phyloP scores from a whole-genome alignment of 2,888 invertebrate species.

The Stegana nigrithorax region DNA sequence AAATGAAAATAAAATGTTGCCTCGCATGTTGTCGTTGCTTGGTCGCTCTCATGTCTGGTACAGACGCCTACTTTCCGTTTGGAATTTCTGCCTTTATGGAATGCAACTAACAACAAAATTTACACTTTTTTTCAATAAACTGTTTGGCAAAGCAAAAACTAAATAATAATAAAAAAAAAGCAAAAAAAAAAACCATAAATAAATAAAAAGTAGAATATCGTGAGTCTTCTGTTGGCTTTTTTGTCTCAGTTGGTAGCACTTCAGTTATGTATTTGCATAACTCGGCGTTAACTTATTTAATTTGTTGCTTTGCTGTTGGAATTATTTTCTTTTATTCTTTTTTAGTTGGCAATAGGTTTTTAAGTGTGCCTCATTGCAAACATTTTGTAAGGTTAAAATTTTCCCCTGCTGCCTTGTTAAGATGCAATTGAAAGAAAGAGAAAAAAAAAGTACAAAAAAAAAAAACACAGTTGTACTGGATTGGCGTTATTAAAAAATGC shows the following conservation, averaged over 20 bases:
- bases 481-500: slow-evolving; percentile 49
- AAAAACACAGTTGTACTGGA: slow-evolving; percentile 6
- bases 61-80: not conserved
- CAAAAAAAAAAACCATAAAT: not conserved
- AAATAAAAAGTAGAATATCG: too few species aligned
- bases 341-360: too few species aligned
- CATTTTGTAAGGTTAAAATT: slow-evolving; percentile 15
- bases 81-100: not conserved
- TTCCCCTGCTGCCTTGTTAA: too few species aligned
- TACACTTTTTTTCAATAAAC: slow-evolving; percentile 6
- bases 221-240: not conserved
- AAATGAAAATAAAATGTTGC: not conserved
- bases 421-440: too few species aligned
- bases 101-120: not conserved
- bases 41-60: not conserved
- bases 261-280: not conserved
- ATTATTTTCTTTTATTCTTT: not conserved
- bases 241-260: not conserved
- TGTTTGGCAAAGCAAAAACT: not conserved
- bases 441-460: not conserved
- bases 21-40: not conserved
- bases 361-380: slow-evolving; percentile 13
- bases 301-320: not conserved
- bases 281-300: too few species aligned
- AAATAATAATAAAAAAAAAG: not conserved